phyloP scores from a whole-genome alignment of 2,797 vertebrate species.

The Melanotaenia pygmaea region DNA sequence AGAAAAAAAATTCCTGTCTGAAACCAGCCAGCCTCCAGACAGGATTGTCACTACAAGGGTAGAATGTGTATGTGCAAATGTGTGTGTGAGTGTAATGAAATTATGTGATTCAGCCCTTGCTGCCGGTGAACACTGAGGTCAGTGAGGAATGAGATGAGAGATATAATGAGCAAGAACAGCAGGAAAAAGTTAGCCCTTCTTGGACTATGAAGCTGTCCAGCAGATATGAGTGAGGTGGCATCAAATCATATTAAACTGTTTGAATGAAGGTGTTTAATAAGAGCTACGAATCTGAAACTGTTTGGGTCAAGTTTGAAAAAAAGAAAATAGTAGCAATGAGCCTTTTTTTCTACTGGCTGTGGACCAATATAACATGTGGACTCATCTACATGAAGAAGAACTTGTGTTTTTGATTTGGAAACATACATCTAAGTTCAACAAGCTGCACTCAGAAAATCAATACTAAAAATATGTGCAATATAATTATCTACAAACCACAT shows the following conservation, averaged over 20 bases:
- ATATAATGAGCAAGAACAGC: slow-evolving; percentile 2
- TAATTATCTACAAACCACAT: too few relatives aligned
- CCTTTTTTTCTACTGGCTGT: slow-evolving; percentile 3
- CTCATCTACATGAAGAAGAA: slow-evolving; percentile 13
- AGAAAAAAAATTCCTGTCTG: slow-evolving; percentile 14
- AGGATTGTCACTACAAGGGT: slow-evolving; percentile 19
- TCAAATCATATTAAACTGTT: not conserved
- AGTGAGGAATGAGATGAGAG: slow-evolving; percentile 5
- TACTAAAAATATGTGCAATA: too few relatives aligned
- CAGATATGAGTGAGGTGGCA: too few relatives aligned
- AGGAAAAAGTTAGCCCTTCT: slow-evolving; percentile 18
- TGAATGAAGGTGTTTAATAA: slow-evolving; percentile 22
- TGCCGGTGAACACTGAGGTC: slow-evolving; percentile 18
- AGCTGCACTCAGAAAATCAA: too few relatives aligned
- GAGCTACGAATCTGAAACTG: slow-evolving; percentile 8
- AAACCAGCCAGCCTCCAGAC: slow-evolving; percentile 15
- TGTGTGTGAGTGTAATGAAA: slow-evolving; percentile 14
- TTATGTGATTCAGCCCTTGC: slow-evolving; percentile 19
- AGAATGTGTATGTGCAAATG: slow-evolving; percentile 9
- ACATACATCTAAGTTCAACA: too few relatives aligned
- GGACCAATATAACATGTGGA: not conserved
- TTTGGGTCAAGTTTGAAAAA: slow-evolving; percentile 14
- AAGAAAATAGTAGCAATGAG: not conserved
- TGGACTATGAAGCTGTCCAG: too few relatives aligned
- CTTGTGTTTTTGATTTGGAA: too few relatives aligned